Base-by-base conservation (phyloP, 2,113 vertebrate species). In the Mugil cephalus region DNA sequence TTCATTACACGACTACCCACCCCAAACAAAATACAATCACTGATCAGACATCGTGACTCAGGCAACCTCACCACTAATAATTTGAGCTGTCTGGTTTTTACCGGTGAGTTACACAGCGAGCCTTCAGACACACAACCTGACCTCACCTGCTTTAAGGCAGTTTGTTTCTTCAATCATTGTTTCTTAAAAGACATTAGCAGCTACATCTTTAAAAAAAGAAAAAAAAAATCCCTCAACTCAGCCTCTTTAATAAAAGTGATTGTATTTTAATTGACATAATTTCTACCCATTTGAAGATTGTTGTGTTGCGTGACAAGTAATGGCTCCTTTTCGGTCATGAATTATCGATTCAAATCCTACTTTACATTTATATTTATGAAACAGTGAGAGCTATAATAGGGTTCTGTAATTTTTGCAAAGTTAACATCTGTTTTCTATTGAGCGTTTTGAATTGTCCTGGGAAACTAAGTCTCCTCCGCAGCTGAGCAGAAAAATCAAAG, bases 401-500 rank as follows among this genome's bases (percentile, higher is more conserved):
- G 2, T 30, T 30, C 24, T 30, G 24, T 30, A 30, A 3, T 30
- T 30, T 30, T 30, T 30, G 24, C 5, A 30, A 30, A 30, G 24
- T 30, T 30, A 30, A 60, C 14, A 69, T 64, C 4, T 47, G 9
- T 59, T 77, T 6, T 2, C 9, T 14, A 11, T 21, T 24, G 8
- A 30, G 9, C 67, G 17, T 45, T 45, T 66, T 46, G 12, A 65
- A 62, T 58, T 17, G 10, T 46, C 62, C 50, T 42, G 19, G 64
- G 71, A 69, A 83, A 78, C 45, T 18, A 45, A 71, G 63, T 85
- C 56, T 89, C 69, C 67, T 84, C 61, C 30, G 77, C 77, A 83
- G 77, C 59, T 61, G 47, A 85, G 82, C 70, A 81, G 73, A 87
- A 56, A 90, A 94, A 94, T 91, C 78, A 95, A 96, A 95, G 94